phyloP scores from a whole-genome alignment of 2,888 invertebrate species.

The Tachina fera region DNA sequence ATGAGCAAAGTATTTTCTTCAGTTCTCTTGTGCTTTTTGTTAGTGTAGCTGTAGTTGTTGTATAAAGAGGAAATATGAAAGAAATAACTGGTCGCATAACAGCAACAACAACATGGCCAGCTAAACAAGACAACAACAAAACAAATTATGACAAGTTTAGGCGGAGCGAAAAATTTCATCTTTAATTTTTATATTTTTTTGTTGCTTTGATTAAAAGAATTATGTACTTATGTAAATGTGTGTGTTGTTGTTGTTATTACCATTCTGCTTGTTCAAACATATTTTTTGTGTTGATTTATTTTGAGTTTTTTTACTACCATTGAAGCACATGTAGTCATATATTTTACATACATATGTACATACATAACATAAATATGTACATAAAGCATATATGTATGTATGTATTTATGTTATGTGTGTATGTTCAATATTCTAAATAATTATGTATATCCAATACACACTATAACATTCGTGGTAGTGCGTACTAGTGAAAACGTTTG shows the following conservation, averaged over 20 bases:
- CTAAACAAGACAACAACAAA: conserved; percentile 64
- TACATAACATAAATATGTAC: too few species aligned
- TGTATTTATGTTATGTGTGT: too few species aligned
- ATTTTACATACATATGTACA: neutral
- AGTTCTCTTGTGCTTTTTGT: conserved; percentile 38
- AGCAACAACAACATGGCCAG: conserved; percentile 50
- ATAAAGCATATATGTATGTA: too few species aligned
- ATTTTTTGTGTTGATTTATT: neutral
- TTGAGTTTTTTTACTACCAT: too few species aligned
- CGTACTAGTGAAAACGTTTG: too few species aligned
- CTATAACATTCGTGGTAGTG: too few species aligned
- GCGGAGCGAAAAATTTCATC: conserved; percentile 80
- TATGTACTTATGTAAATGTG: neutral
- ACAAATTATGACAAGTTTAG: conserved; percentile 83
- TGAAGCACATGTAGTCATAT: too few species aligned
- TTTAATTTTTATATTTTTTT: conserved; percentile 57
- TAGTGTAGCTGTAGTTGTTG: conserved; percentile 25
- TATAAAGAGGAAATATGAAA: conserved; percentile 34
- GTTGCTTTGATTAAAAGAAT: conserved; percentile 5
- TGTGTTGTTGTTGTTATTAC: neutral
- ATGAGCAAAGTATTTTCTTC: conserved; percentile 32
- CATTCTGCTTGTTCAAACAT: conserved; percentile 31
- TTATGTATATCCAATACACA: too few species aligned
- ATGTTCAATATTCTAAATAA: too few species aligned
- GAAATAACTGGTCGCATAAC: conserved; percentile 43